Evolutionary conservation across 2,888 invertebrate genomes (phyloP), one percentile per base, ranked within the genome.

Genomic region (Strigamia maritima): DNA sequence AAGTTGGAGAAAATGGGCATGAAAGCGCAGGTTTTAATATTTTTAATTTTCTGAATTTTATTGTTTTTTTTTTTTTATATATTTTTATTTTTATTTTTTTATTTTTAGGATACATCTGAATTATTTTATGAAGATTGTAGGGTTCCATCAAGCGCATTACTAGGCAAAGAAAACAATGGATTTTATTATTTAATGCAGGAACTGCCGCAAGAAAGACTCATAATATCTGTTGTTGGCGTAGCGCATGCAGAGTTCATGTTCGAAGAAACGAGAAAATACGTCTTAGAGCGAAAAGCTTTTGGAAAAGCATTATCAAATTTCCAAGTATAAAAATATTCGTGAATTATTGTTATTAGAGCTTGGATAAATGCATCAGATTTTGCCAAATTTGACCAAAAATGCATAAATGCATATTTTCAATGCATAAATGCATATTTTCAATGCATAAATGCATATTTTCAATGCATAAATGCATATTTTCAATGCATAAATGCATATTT

Each of bases 151-250:
- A 83, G 83, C 78, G 84, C 85, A 22, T 82, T 86, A 7, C 82
- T 87, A 1, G 87, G 87, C 1, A 84, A 86, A 79, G 84, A 83
- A 74, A 86, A 86, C 82, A 84, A 85, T 79, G 87, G 87, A 0
- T 87, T 87, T 82, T 85, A 85, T 80, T 86, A 86, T 82, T 83
- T 87, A 35, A 87, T 87, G 87, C 83, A 86, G 78, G 86, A 87
- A 81, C 82, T 87, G 80, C 87, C 87, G 0, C 86, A 86, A 82
- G 87, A 87, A 81, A 83, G 87, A 2, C 83, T 87, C 10, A 81
- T 86, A 26, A 86, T 87, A 80, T 86, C 85, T 16, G 83, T 82
- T 75, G 82, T 86, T 81, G 85, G 83, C 2, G 76, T 74, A 26
- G 86, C 86, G 7, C 82, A 84, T 26, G 83, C 83, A 80, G 87